phyloP scores from a whole-genome alignment of 2,888 invertebrate genomes.

The Sarcophaga caerulescens region DNA sequence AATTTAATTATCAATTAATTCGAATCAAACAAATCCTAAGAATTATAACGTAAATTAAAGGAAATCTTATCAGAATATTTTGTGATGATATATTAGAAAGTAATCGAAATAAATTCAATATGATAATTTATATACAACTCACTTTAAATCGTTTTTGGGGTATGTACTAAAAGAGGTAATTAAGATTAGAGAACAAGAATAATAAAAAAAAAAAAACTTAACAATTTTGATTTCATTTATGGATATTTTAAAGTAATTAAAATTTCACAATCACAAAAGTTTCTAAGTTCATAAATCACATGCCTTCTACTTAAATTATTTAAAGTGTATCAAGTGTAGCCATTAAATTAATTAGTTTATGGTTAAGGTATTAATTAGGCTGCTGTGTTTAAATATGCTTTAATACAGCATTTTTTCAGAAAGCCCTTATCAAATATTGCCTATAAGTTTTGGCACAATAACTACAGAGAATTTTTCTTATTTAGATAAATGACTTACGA shows the following conservation, averaged over 20 bases:
- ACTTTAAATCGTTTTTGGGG: no score
- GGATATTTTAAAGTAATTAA: constrained; percentile 13
- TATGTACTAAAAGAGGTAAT: not conserved
- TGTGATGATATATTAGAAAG: not conserved
- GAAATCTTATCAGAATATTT: not conserved
- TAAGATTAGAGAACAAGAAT: not conserved
- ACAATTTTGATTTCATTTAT: constrained; percentile 19
- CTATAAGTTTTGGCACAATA: not conserved
- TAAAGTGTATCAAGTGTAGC: no score
- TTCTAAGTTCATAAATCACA: constrained; percentile 13
- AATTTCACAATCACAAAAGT: constrained; percentile 4
- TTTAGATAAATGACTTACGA: not conserved
- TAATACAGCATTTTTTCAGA: not conserved
- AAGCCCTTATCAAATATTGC: not conserved
- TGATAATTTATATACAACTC: no score
- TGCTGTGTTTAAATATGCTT: not conserved
- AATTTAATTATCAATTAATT: not conserved
- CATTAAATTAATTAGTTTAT: no score
- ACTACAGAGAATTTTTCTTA: not conserved
- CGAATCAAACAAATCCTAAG: constrained; percentile 1
- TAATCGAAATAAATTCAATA: no score
- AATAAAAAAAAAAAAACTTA: not conserved
- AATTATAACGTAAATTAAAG: not conserved
- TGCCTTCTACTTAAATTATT: not conserved
- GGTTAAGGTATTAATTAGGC: not conserved